These are phyloP conservation scores for Drosophila birchii DNA, from an alignment of 2,888 invertebrate species.

Conservation along the genomic window DNA sequence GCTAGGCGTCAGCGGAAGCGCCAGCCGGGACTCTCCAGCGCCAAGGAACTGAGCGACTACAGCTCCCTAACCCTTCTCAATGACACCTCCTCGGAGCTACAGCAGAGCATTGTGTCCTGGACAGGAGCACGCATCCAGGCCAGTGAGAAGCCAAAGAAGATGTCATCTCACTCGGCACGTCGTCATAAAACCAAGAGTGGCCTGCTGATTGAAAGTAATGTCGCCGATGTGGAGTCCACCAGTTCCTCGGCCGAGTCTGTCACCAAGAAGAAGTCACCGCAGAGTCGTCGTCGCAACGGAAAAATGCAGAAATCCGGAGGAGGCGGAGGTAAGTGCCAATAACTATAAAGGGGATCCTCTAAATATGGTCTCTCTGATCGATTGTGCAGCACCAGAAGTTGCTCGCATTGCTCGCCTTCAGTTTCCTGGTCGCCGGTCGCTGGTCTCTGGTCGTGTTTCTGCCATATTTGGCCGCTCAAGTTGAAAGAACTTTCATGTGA, in stretches of 20 bases:
- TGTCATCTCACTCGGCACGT: slow-evolving; percentile 39
- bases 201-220: slow-evolving; percentile 81
- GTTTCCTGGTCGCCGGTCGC: slow-evolving; percentile 47
- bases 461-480: slow-evolving; percentile 79
- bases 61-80: slow-evolving; percentile 38
- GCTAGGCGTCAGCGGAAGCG: slow-evolving; percentile 61
- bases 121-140: slow-evolving; percentile 68
- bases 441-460: slow-evolving; percentile 57
- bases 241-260: slow-evolving; percentile 46
- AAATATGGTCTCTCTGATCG: slow-evolving; percentile 75
- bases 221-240: slow-evolving; percentile 54
- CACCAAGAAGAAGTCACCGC: slow-evolving; percentile 57
- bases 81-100: slow-evolving; percentile 56
- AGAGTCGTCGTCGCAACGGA: slow-evolving; percentile 71
- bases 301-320: slow-evolving; percentile 63
- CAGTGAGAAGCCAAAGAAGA: slow-evolving; percentile 42
- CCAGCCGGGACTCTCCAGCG: slow-evolving; percentile 59
- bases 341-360: slow-evolving; percentile 55
- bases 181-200: slow-evolving; percentile 83
- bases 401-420: slow-evolving; percentile 56
- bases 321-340: slow-evolving; percentile 50
- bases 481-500: slow-evolving; percentile 82
- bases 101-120: slow-evolving; percentile 77
- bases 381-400: slow-evolving; percentile 64
- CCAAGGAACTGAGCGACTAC: slow-evolving; percentile 67